A percentile compares a stretch with the other conserved stretches of the same genome.
These are phyloP conservation scores for Onychomys torridus DNA, from an alignment of 2,797 vertebrate genomes.

Conservation along the genomic window DNA sequence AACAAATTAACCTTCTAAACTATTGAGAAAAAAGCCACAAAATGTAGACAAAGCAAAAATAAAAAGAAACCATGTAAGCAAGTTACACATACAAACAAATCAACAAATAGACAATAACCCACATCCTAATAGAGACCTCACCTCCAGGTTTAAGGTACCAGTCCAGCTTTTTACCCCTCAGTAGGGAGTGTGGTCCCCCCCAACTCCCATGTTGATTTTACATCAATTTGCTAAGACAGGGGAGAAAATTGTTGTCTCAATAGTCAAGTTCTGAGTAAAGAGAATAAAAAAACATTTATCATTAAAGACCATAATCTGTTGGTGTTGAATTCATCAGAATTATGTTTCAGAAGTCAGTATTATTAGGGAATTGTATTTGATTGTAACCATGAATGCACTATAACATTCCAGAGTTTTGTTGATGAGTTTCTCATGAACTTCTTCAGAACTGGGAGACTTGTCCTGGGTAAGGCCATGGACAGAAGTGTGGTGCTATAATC, in stretches of 20 bases:
- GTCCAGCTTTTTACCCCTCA: neutral
- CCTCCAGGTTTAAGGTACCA: neutral
- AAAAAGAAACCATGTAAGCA: neutral
- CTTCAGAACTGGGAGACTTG: neutral
- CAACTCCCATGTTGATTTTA: neutral
- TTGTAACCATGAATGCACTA: neutral
- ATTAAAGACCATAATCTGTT: neutral
- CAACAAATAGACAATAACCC: neutral
- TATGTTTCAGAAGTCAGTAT: neutral
- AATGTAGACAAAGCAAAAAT: neutral
- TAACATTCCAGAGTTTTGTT: neutral
- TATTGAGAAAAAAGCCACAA: neutral
- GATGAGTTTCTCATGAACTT: neutral
- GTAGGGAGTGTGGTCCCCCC: neutral
- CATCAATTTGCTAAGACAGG: neutral
- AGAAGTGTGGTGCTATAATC: neutral
- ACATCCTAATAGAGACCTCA: neutral
- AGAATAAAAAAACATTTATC: neutral
- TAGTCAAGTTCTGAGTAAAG: neutral
- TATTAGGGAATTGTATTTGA: neutral
- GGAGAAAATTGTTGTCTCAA: neutral
- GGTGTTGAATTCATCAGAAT: neutral
- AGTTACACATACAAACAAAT: neutral
- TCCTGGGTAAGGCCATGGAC: neutral
- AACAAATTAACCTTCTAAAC: neutral